Base-by-base conservation (phyloP, 2,797 vertebrate species). In the Syncerus caffer region DNA sequence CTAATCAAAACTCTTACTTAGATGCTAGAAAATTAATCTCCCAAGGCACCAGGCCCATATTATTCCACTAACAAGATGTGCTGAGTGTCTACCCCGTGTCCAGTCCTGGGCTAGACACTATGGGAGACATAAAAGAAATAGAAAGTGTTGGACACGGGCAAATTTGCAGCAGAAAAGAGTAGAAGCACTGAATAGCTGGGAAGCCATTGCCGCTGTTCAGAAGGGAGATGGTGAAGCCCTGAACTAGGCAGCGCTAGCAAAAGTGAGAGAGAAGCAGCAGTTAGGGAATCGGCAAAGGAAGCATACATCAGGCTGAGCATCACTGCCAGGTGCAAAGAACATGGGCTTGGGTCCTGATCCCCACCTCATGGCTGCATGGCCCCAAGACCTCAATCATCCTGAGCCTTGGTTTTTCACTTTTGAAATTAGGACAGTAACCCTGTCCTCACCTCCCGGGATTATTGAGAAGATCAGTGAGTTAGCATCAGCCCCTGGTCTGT, bases 11-110 rank as follows among this genome's bases (percentile, higher is more conserved):
- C 23, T 86, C 38, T 9, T 29, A n/a, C 25, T 84, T 90, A 84
- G 45, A 11, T 42, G 60, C 29, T 74, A 74, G 80, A 87, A 84
- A 92, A 57, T 29, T 76, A 87, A 90, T 88, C 64, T 80, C 64
- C 57, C 80, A 27, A 45, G 79, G 42, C 31, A 7, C 42, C 51
- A 60, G n/a, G 6, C 55, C 67, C 51, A 29, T 85, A 42, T 62
- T 47, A 38, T 51, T 80, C 29, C 50, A 16, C 45, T 89, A 84
- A 91, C 12, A 64, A 53, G 83, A 82, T 55, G 55, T n/a, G n/a
- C 82, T 27, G 29, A 83, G 71, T 57, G 31, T 85, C 60, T 71
- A 31, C 31, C 8, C 47, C 45, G 7, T 14, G 29, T 53, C n/a
- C 34, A 21, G 19, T 38, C 27, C 21, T 64, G 16, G 21, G 23